Conservation (phyloP, 1,140 invertebrate genomes). For the Drosophila micromelanica region DNA sequence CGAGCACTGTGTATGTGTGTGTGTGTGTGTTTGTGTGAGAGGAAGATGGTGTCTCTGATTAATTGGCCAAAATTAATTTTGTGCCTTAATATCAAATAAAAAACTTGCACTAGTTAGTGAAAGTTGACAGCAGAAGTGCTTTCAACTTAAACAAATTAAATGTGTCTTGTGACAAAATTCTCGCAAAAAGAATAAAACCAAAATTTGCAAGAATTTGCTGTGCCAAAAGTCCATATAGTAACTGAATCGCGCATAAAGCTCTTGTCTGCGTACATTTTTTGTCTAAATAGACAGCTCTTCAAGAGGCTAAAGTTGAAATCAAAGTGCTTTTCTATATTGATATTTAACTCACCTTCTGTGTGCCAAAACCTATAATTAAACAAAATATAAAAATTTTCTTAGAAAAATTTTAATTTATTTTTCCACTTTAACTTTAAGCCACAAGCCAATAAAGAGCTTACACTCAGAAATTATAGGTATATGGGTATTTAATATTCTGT, state of each 20-base stretch:
- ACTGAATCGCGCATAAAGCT: neutral
- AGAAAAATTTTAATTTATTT: no score
- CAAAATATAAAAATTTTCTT: no score
- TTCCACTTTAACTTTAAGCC: no score
- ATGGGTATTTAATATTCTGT: no score
- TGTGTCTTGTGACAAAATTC: neutral
- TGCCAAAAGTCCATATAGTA: neutral
- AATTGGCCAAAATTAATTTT: constrained; percentile 79
- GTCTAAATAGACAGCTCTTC: no score
- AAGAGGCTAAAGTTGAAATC: no score
- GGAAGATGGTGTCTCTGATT: constrained; percentile 62
- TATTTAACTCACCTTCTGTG: no score
- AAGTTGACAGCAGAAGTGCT: constrained; percentile 48
- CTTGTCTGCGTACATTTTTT: no score
- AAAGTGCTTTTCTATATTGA: no score
- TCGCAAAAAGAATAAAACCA: neutral
- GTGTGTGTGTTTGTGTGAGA: constrained; percentile 6
- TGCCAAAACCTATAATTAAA: no score
- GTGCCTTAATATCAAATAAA: constrained; percentile 66
- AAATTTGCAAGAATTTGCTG: neutral
- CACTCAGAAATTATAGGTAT: no score
- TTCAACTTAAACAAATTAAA: constrained; percentile 37
- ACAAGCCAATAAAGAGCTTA: no score
- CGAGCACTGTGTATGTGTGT: neutral
- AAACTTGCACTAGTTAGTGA: constrained; percentile 50